Evolutionary conservation across 2,888 invertebrate species (phyloP).

Genomic region (Ametastegia equiseti): DNA sequence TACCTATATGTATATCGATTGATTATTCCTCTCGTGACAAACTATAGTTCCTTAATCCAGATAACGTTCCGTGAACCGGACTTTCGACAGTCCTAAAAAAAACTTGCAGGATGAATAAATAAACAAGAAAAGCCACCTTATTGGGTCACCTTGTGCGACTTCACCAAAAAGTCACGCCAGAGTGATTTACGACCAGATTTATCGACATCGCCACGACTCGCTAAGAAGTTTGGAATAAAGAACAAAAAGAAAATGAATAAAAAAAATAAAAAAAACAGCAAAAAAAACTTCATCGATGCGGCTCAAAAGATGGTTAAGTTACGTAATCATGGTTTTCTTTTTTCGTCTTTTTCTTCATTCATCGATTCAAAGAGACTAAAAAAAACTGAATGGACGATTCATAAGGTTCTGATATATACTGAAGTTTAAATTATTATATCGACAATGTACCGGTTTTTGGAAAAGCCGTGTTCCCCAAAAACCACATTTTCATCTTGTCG

Average conservation of each 20-base stretch:
- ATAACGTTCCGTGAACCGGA: not conserved
- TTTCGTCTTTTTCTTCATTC: too few relatives aligned
- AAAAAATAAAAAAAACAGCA: not conserved
- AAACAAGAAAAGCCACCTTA: slow-evolving; percentile 50
- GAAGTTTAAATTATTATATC: too few relatives aligned
- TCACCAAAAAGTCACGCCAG: slow-evolving; percentile 47
- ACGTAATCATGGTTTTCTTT: too few relatives aligned
- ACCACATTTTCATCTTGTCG: too few relatives aligned
- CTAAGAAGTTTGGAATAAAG: slow-evolving; percentile 6
- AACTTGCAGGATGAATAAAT: slow-evolving; percentile 63
- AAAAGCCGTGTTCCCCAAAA: too few relatives aligned
- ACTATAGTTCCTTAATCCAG: not conserved
- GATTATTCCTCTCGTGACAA: slow-evolving; percentile 27
- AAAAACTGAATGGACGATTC: too few relatives aligned
- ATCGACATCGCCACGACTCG: slow-evolving; percentile 53
- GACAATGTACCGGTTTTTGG: too few relatives aligned
- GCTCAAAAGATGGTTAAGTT: not conserved
- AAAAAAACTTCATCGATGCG: not conserved
- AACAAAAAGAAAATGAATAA: not conserved
- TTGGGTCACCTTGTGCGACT: slow-evolving; percentile 4
- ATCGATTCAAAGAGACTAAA: too few relatives aligned
- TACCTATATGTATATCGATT: not conserved
- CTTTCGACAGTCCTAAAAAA: slow-evolving; percentile 51
- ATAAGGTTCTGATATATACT: too few relatives aligned
- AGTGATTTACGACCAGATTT: slow-evolving; percentile 59